Evolutionary conservation across 2,888 invertebrate genomes (phyloP).

Genomic region (Aromia moschata): DNA sequence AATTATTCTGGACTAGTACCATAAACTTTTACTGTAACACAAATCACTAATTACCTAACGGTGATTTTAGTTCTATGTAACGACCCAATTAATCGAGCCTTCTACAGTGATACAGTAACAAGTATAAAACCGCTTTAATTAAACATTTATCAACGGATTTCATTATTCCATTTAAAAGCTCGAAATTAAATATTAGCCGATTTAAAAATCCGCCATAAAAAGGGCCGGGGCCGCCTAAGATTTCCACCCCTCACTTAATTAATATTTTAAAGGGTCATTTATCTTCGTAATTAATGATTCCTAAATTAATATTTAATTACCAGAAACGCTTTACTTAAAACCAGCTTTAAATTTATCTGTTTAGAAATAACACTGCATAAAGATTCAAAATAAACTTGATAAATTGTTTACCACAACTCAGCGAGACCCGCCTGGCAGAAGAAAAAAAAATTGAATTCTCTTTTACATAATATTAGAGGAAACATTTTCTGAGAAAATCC

Average conservation of each 20-base stretch:
- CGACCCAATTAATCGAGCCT: constrained; percentile 13
- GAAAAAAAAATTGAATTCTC: constrained; percentile 25
- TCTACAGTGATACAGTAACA: neutral
- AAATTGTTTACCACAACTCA: constrained; percentile 41
- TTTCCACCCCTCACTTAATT: constrained; percentile 54
- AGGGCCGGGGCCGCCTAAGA: constrained; percentile 40
- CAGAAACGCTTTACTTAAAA: constrained; percentile 51
- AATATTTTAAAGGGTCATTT: constrained; percentile 58
- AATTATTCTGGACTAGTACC: constrained; percentile 11
- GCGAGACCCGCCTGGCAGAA: constrained; percentile 38
- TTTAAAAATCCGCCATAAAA: constrained; percentile 26
- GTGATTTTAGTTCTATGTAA: constrained; percentile 18
- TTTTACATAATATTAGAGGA: no score
- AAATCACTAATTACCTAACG: constrained; percentile 17
- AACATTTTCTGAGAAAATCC: no score
- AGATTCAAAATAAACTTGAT: constrained; percentile 42
- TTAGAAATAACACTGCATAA: constrained; percentile 41
- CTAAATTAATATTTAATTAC: constrained; percentile 60
- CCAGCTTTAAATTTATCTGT: constrained; percentile 48
- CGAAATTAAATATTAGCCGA: constrained; percentile 23
- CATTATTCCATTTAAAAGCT: constrained; percentile 31
- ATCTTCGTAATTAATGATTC: constrained; percentile 60
- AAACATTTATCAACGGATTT: constrained; percentile 11
- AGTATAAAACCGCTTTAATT: neutral
- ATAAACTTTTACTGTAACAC: constrained; percentile 21